Evolutionary conservation across 2,113 vertebrate genomes (phyloP), one percentile per base, ranked within the genome.

Genomic region (Bostrychus sinensis): DNA sequence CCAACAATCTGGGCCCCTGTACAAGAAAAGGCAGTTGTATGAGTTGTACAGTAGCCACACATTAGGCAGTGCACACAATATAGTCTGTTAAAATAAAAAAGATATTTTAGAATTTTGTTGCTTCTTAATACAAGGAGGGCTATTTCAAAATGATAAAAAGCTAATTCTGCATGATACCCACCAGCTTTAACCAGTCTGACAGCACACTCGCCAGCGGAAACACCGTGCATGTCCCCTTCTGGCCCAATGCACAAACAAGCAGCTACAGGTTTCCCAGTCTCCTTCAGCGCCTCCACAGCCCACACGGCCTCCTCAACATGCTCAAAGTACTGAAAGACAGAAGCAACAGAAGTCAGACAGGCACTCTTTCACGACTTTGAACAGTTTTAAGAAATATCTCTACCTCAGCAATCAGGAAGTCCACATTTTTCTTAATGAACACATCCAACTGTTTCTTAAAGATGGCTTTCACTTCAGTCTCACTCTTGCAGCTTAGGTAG

Each of bases 331-430:
- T 99, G 88, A 72, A 88, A 25, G 63, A 63, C n/a, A 74, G 12
- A 73, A 10, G 53, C 38, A 50, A 14, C 25, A 36, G 0, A 34
- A 39, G 1, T 10, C 12, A 22, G 16, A 61, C 38, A 20, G 37
- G 23, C n/a, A 9, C 2, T 16, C 12, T 39, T 14, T 16, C 37
- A 39, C 12, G 32, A n/a, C n/a, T n/a, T n/a, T n/a, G n/a, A n/a
- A n/a, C n/a, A n/a, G n/a, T n/a, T n/a, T n/a, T n/a, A n/a, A n/a
- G n/a, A n/a, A 5, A 13, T 23, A 37, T 23, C 5, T 60, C 77
- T 91, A 98, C 97, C 96, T 99, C 97, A 57, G 96, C 97, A 73
- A 99, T 98, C 79, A 99, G 72, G 83, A 99, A 98, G 86, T 99
- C 97, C 65, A 98, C 96, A 0, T 97, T 89, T 76, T 98, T 98